phyloP scores from a whole-genome alignment of 2,888 invertebrate genomes.

The Melipona bicolor region DNA sequence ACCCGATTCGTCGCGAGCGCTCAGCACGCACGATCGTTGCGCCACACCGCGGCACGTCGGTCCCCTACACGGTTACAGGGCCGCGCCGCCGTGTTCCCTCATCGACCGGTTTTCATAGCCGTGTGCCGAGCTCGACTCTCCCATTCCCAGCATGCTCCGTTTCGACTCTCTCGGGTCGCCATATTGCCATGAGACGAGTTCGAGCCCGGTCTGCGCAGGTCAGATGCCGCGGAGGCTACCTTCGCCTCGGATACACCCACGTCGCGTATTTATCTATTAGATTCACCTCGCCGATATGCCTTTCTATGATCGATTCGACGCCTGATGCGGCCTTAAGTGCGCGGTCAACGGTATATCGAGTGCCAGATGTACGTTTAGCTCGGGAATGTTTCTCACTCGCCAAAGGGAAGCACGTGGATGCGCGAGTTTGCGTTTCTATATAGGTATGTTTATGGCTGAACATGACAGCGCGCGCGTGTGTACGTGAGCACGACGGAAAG shows the following conservation, averaged over 20 bases:
- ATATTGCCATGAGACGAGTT: constrained; percentile 72
- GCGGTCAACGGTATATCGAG: constrained; percentile 32
- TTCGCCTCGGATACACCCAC: constrained; percentile 62
- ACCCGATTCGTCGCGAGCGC: constrained; percentile 54
- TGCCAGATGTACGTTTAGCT: constrained; percentile 31
- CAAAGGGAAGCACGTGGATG: constrained; percentile 49
- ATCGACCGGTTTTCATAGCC: constrained; percentile 78
- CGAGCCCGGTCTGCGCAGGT: constrained; percentile 68
- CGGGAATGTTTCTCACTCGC: not conserved
- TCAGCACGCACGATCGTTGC: constrained; percentile 53
- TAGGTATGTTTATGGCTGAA: not conserved
- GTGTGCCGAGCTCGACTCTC: constrained; percentile 36
- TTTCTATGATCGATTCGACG: constrained; percentile 32
- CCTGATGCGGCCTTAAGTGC: constrained; percentile 35
- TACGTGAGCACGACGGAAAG: not conserved
- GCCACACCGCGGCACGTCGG: constrained; percentile 27
- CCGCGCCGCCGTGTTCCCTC: constrained; percentile 36
- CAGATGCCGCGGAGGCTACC: constrained; percentile 56
- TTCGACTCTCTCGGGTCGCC: constrained; percentile 65
- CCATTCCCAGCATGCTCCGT: constrained; percentile 43
- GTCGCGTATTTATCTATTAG: constrained; percentile 53
- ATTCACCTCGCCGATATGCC: constrained; percentile 24
- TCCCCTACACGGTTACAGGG: not conserved
- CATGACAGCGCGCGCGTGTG: constrained; percentile 33
- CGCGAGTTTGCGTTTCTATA: constrained; percentile 17